phyloP scores from a whole-genome alignment of 92 coral and sea anemone species.

The Epizoanthus illoricatus region DNA sequence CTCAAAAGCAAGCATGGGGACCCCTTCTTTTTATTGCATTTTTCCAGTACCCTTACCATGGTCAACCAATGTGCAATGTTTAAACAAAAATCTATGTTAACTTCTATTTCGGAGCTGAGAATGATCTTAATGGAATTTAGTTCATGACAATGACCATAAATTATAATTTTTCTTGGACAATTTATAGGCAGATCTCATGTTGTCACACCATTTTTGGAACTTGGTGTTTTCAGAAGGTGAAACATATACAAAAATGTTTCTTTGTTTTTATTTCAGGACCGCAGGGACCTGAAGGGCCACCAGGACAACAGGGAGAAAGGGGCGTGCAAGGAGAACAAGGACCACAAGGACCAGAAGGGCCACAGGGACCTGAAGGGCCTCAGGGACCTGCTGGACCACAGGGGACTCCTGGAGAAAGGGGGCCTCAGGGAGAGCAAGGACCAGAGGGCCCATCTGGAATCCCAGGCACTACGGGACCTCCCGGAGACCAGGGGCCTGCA shows the following conservation, averaged over 20 bases:
- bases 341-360: slow-evolving; percentile 54
- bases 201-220: too few species aligned
- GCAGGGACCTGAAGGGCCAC: slow-evolving; percentile 70
- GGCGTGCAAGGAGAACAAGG: slow-evolving; percentile 54
- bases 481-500: slow-evolving; percentile 53
- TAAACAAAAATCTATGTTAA: too few species aligned
- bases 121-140: too few species aligned
- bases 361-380: slow-evolving; percentile 58
- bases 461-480: slow-evolving; percentile 52
- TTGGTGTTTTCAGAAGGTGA: neutral
- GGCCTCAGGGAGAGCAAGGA: slow-evolving; percentile 72
- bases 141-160: too few species aligned
- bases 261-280: slow-evolving; percentile 43
- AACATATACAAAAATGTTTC: neutral
- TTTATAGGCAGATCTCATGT: too few species aligned
- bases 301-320: slow-evolving; percentile 64
- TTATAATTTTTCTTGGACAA: too few species aligned
- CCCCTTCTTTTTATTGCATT: too few species aligned
- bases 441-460: slow-evolving; percentile 50
- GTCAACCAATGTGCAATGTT: too few species aligned
- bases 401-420: slow-evolving; percentile 61
- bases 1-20: too few species aligned
- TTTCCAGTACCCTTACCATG: too few species aligned
- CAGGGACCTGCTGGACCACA: slow-evolving; percentile 65
- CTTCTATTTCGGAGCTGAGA: too few species aligned